Percentiles rank a stretch among this genome's conserved stretches.
Conservation (phyloP, 2,113 vertebrate species). For the Catharus minimus region DNA sequence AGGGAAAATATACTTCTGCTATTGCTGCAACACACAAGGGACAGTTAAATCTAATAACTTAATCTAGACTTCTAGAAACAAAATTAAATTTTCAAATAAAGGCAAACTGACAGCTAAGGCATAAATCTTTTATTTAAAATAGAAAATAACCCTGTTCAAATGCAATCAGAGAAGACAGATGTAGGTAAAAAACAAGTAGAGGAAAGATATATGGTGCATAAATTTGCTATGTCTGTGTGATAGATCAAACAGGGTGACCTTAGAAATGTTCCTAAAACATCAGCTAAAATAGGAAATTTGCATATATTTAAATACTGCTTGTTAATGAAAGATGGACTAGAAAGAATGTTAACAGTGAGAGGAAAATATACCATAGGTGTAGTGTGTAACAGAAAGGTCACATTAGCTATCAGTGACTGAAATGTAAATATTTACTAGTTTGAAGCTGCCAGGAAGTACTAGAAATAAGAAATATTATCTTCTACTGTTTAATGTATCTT, state of each 20-base stretch:
- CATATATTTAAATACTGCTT: constrained; percentile 49
- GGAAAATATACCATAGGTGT: background rate
- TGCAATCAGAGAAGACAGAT: constrained; percentile 75
- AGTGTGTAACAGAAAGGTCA: background rate
- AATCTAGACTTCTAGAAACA: constrained; percentile 76
- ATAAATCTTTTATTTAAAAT: constrained; percentile 83
- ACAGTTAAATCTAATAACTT: constrained; percentile 77
- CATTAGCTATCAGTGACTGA: constrained; percentile 14
- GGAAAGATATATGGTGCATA: constrained; percentile 29
- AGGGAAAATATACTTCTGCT: constrained; percentile 34
- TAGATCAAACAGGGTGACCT: constrained; percentile 66
- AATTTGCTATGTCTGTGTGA: constrained; percentile 47
- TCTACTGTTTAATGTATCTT: background rate
- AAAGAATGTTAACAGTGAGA: background rate
- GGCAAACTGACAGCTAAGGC: constrained; percentile 73
- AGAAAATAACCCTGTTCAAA: constrained; percentile 73
- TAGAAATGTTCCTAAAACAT: constrained; percentile 53
- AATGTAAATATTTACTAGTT: constrained; percentile 46
- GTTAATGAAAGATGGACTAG: background rate
- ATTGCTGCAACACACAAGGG: constrained; percentile 48
- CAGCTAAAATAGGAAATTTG: constrained; percentile 48
- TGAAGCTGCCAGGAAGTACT: background rate
- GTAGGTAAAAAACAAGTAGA: constrained; percentile 67
- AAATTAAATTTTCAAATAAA: constrained; percentile 82
- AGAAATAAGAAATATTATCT: constrained; percentile 25